Evolutionary conservation across 2,888 invertebrate species (phyloP), one percentile per base, ranked within the genome.

Genomic region (Apodemia duryi): DNA sequence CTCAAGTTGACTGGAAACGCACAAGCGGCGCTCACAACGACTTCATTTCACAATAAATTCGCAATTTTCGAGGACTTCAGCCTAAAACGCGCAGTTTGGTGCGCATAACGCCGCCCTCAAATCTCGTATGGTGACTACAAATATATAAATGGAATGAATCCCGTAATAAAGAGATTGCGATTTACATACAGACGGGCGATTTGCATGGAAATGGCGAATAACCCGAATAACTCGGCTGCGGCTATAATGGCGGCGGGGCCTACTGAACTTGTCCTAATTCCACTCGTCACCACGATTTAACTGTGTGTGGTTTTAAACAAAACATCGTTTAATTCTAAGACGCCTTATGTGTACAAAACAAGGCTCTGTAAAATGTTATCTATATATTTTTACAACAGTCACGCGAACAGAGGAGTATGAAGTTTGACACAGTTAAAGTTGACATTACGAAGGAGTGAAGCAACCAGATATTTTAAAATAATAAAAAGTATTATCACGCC

Each of bases 41-140:
- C 57, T 57, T 5, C 29, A 29, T 29, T 32, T 57, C 57, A 29
- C 57, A 57, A 29, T 57, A 57, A 57, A 54, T 9, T 32, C 57
- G 57, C 57, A 11, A 57, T 57, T 57, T 32, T 57, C 32, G 57
- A 57, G 57, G 57, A 29, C 5, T 29, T 32, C 32, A 32, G 57
- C 57, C 32, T 57, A 57, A 57, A 57, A 57, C 57, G 57, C 57
- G 57, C 57, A 57, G 57, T 57, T 57, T 29, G 10, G 57, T 32
- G 13, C 29, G 32, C 57, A 6, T 57, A 57, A 57, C 57, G 57
- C 57, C 57, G 29, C 57, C 32, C 57, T 32, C 29, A 32, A 57
- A 57, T 57, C 57, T 57, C 57, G 57, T 57, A 57, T 57, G 29
- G 57, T 29, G 57, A 57, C 57, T 57, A 57, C 57, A 57, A 57